These are phyloP conservation scores for Eurois occulta DNA, from an alignment of 2,888 invertebrate species.

Conservation along the genomic window DNA sequence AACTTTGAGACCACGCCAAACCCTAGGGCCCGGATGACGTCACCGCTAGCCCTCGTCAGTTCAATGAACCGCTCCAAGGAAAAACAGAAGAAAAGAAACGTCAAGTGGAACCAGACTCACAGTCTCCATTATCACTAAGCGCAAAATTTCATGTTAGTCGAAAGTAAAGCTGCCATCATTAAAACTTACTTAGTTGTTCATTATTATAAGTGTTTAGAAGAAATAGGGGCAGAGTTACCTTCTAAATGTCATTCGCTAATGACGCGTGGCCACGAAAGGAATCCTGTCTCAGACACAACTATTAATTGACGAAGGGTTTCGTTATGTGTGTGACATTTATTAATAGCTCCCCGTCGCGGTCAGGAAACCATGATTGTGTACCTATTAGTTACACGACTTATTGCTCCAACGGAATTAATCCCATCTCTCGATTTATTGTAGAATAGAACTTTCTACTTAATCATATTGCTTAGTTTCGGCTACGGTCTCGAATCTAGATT, in stretches of 20 bases:
- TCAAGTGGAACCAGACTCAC: slow-evolving; percentile 11
- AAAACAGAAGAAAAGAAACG: slow-evolving; percentile 28
- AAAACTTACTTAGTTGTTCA: slow-evolving; percentile 60
- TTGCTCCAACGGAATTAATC: slow-evolving; percentile 54
- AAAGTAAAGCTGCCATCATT: slow-evolving; percentile 53
- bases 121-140: slow-evolving; percentile 50
- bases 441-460: slow-evolving; percentile 59
- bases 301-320: slow-evolving; percentile 79
- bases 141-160: slow-evolving; percentile 56
- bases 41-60: slow-evolving; percentile 32
- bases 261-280: slow-evolving; percentile 70
- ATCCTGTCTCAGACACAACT: slow-evolving; percentile 73
- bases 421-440: slow-evolving; percentile 46
- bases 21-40: slow-evolving; percentile 46
- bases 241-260: slow-evolving; percentile 69
- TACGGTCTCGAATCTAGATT: slow-evolving; percentile 45
- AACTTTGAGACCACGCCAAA: slow-evolving; percentile 58
- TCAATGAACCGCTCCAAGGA: slow-evolving; percentile 28
- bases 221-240: slow-evolving; percentile 49
- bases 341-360: slow-evolving; percentile 71
- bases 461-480: slow-evolving; percentile 63
- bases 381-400: slow-evolving; percentile 56
- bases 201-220: slow-evolving; percentile 47
- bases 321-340: slow-evolving; percentile 78
- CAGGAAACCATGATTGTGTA: slow-evolving; percentile 49